Evolutionary conservation across 2,797 vertebrate species (phyloP), one percentile per base, ranked within the genome.

Genomic region (Tachyglossus aculeatus): DNA sequence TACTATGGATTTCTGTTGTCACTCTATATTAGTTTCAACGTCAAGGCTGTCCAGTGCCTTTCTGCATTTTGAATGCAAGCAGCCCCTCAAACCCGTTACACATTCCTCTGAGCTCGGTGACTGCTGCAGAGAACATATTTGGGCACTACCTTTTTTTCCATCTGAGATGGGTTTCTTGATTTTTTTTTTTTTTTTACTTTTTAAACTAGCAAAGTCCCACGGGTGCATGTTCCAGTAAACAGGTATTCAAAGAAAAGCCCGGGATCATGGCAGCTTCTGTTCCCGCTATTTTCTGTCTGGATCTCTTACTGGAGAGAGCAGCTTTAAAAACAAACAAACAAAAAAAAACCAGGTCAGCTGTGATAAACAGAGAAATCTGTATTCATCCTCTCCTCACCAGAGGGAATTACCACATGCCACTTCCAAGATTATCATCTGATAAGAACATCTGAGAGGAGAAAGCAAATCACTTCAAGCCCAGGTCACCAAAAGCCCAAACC

Each of bases 1-100:
- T 78, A 45, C 64, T 80, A 70, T 10, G 67, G 71, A 82, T 88
- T 77, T 72, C 48, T 50, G 57, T 62, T 80, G 54, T 80, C 80
- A 78, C 18, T 22, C 75, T 82, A 38, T 45, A 44, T 84, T 82
- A 71, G 59, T 67, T 78, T 82, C 73, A 41, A 68, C 78, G 59
- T 88, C 59, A 86, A 21, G 11, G 59, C 33, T 63, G 21, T 31
- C 60, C 54, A 36, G 45, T 47, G 9, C 43, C 25, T 61, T 88
- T 39, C 57, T 81, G 67, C 59, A 40, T 75, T 82, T 74, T 82
- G 78, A 75, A 70, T 36, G 60, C 40, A 58, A n/a, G 40, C 56
- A 68, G 39, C 64, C 33, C 51, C 71, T 47, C 31, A 54, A 70
- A 39, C 6, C 21, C 78, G 19, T n/a, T n/a, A 43, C 0, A 4